Evolutionary conservation across 2,113 vertebrate genomes (phyloP).

Genomic region (Apteryx mantelli): DNA sequence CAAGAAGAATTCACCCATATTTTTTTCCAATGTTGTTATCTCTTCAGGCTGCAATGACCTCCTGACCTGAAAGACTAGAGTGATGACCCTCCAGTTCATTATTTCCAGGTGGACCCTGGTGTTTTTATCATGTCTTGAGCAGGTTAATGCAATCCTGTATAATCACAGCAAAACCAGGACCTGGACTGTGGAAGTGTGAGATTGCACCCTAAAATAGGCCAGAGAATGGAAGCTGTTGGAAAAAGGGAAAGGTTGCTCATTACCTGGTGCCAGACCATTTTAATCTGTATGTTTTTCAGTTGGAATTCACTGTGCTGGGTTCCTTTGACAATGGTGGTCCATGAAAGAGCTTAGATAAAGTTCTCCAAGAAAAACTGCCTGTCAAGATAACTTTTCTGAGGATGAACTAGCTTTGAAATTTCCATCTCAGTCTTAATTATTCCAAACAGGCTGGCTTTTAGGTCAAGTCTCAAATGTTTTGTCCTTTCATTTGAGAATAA

Average conservation of each 20-base stretch:
- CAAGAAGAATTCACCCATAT: not conserved
- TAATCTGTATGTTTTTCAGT: not conserved
- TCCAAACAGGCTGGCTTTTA: not conserved
- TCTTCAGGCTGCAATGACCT: not conserved
- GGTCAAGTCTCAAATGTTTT: too few species aligned
- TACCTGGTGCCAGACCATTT: not conserved
- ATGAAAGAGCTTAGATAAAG: not conserved
- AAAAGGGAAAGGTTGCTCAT: not conserved
- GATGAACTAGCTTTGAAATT: not conserved
- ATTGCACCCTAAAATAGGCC: not conserved
- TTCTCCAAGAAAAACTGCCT: not conserved
- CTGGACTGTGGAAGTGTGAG: not conserved
- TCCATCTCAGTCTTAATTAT: not conserved
- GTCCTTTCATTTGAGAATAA: not conserved
- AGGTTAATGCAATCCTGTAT: not conserved
- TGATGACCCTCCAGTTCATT: not conserved
- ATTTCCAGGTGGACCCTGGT: not conserved
- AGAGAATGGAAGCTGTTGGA: not conserved
- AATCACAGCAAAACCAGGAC: not conserved
- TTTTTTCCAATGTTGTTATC: not conserved
- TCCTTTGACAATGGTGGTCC: not conserved
- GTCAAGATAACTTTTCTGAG: not conserved
- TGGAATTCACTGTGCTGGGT: not conserved
- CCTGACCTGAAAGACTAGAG: not conserved
- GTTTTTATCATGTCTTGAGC: not conserved